Evolutionary conservation across 2,888 invertebrate species (phyloP), one percentile per base, ranked within the genome.

Genomic region (Crocallis elinguaria): DNA sequence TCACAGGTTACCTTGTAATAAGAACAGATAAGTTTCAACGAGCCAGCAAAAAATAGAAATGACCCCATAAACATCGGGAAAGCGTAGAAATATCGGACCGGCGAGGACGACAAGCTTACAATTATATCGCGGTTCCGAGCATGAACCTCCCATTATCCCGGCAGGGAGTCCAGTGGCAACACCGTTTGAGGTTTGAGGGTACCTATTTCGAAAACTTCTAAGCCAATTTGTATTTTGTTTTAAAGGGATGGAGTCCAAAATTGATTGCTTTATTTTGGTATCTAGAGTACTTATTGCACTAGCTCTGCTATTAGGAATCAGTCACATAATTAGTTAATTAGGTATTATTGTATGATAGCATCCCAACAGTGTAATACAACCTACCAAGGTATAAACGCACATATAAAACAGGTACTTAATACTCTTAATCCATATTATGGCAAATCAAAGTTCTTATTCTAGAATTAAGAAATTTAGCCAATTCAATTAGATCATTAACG

Each of bases 71-170:
- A 50, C 32, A 38, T 21, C 23, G 35, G 44, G 37, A 58, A 58
- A 60, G 46, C 43, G 50, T 44, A 52, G 57, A 58, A 57, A 60
- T 58, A 45, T 49, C 35, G 36, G 30, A 7, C 23, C 36, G 51
- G 14, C 49, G 54, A 50, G 43, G 51, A 17, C 49, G 54, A 50
- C 46, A 38, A 36, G 37, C 44, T 30, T 46, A 49, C 55, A 60
- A 60, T 63, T 63, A 57, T 50, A 57, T 57, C 50, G 50, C 52
- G 17, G 53, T 64, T 63, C 52, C 59, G 41, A 63, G 57, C 63
- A 59, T 61, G 58, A 57, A 61, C 54, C 51, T 33, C 38, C 44
- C 60, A 58, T 58, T 55, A 58, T 50, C 56, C 49, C 58, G n/a
- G 29, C 38, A 32, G 60, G 54, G 49, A 45, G 46, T 49, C 55